Evolutionary conservation across 2,113 vertebrate genomes (phyloP), one percentile per base, ranked within the genome.

Genomic region (Platysteira castanea): DNA sequence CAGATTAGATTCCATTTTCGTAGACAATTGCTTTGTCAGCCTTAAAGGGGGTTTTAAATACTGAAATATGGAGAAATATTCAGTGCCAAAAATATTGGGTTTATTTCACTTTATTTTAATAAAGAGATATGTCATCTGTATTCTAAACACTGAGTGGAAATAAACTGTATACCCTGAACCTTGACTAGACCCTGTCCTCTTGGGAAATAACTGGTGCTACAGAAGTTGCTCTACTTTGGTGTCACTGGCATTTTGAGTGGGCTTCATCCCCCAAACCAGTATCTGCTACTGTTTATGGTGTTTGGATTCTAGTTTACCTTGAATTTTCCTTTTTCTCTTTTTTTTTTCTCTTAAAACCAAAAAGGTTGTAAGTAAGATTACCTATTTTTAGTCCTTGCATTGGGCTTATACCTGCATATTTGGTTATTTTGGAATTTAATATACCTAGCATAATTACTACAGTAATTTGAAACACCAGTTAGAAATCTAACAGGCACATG

Each of bases 221-320:
- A 69, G 49, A 94, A 90, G 59, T 78, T 61, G 33, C 73, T 82
- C 76, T 84, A 14, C 42, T 89, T 84, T 87, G 84, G 46, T 88
- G 73, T 84, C 18, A 27, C 60, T 81, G 67, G n/a, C 57, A 75
- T 96, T 91, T 90, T 75, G 85, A 84, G 57, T 16, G 61, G 87
- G 60, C 68, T 86, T 95, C 84, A 69, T 71, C 81, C 84, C 67
- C 17, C 63, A 89, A 91, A 6, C 37, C 76, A 82, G 15, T 39
- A 84, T 49, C 84, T 93, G 68, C 42, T 89, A 42, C 56, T 76
- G 63, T 9, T 49, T 39, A 64, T 27, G 53, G n/a, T 13, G 13
- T 27, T 16, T 87, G 56, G 73, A 68, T 93, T 96, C 92, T 93
- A 95, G 69, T 94, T 97, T 92, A 91, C 89, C 84, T 97, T 96